Base-by-base conservation (phyloP, 2,888 invertebrate genomes). In the Chrysolina americana region DNA sequence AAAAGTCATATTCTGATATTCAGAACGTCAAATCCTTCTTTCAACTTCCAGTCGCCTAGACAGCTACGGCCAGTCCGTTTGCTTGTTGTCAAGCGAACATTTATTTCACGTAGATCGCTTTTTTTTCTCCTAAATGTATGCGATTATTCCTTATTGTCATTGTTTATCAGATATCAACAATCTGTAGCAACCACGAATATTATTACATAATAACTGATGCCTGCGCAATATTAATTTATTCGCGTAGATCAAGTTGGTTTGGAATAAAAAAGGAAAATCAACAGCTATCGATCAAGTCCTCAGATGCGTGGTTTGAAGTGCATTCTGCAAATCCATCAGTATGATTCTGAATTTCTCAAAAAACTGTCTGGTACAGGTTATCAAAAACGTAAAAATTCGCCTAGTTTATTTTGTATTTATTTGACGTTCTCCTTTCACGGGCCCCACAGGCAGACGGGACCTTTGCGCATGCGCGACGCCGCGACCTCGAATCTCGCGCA, bases 391-490 rank as follows among this genome's bases (percentile, higher is more conserved):
- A 59, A 36, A n/a, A 53, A 53, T 68, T 50, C 28, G 17, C 9
- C 21, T 59, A 36, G 23, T 68, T 53, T 15, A 17, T 53, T 66
- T 68, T 68, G 68, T 68, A 19, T 66, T 50, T 75, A 62, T 71
- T 68, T 68, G 71, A 56, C 66, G 68, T 84, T 84, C 87, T 86
- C 87, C 87, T 87, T 87, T 85, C 84, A 80, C 82, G 87, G 86
- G 86, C 87, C 86, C 81, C 86, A 72, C 65, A 75, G 68, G 75
- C 75, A 72, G 62, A 72, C 65, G 59, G 48, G 68, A 53, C 17
- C 28, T 48, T 2, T 6, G 83, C 86, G 87, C 87, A 79, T 82
- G 87, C 85, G 87, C 87, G 86, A 86, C 87, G 86, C 86, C 86
- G 85, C 82, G 76, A 78, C 81, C 82, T 81, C 80, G 81, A 81